These are phyloP conservation scores for Chrysodeixis includens DNA, from an alignment of 2,888 invertebrate genomes.

Conservation along the genomic window DNA sequence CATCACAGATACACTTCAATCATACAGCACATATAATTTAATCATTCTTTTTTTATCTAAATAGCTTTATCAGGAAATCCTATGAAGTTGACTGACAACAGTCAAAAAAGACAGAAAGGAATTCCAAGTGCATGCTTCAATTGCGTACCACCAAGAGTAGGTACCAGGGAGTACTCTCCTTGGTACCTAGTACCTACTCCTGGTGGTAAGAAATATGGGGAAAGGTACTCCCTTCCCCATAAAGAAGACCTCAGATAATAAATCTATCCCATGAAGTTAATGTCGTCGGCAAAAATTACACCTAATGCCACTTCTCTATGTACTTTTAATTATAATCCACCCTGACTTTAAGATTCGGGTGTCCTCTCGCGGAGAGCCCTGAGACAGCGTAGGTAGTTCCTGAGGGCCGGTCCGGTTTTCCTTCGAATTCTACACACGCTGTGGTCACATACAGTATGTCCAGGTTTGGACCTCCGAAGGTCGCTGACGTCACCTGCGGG, in stretches of 20 bases:
- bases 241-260: neutral
- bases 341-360: constrained; percentile 67
- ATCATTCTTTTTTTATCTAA: too few relatives aligned
- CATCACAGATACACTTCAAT: too few relatives aligned
- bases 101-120: too few relatives aligned
- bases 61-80: too few relatives aligned
- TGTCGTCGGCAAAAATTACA: constrained; percentile 9
- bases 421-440: constrained; percentile 83
- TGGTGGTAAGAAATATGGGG: too few relatives aligned
- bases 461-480: constrained; percentile 92
- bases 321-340: neutral
- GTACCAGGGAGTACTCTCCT: too few relatives aligned
- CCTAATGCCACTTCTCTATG: neutral
- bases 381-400: constrained; percentile 90
- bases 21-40: too few relatives aligned
- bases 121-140: too few relatives aligned
- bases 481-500: constrained; percentile 92
- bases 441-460: constrained; percentile 92
- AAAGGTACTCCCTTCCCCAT: too few relatives aligned
- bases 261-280: neutral
- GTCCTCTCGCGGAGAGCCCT: constrained; percentile 89
- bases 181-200: too few relatives aligned
- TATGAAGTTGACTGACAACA: too few relatives aligned
- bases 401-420: constrained; percentile 83
- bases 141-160: too few relatives aligned